Evolutionary conservation across 2,113 vertebrate species (phyloP).

Genomic region (Antidorcas marsupialis): DNA sequence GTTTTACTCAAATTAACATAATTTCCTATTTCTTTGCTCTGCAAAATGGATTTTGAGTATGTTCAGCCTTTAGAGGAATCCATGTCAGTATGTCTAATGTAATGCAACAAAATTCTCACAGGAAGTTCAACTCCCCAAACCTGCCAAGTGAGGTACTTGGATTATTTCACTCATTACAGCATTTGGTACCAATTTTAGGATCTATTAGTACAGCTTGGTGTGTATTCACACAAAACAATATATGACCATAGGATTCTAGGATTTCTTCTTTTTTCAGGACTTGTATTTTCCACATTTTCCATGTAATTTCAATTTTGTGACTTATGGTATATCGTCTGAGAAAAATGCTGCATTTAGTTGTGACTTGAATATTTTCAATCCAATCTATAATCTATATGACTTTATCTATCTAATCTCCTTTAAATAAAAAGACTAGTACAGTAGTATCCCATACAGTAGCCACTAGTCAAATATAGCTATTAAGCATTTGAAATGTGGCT

Average conservation of each 20-base stretch:
- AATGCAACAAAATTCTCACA: not conserved
- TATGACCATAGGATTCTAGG: not conserved
- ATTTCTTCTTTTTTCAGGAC: not conserved
- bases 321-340: not conserved
- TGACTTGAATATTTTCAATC: not conserved
- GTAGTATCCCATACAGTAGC: not conserved
- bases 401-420: not conserved
- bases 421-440: not conserved
- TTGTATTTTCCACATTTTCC: not conserved
- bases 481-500: not conserved
- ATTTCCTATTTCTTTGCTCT: not conserved
- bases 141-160: not conserved
- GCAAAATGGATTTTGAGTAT: not conserved
- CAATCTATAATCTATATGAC: not conserved
- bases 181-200: not conserved
- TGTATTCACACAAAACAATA: not conserved
- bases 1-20: not conserved
- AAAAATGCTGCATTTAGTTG: not conserved
- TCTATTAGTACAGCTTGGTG: not conserved
- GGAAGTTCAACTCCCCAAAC: not conserved
- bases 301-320: not conserved
- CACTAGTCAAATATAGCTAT: not conserved
- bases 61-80: not conserved
- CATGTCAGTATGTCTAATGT: not conserved
- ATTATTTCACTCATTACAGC: not conserved